phyloP scores from a whole-genome alignment of 2,888 invertebrate genomes.

The Tholera decimalis region DNA sequence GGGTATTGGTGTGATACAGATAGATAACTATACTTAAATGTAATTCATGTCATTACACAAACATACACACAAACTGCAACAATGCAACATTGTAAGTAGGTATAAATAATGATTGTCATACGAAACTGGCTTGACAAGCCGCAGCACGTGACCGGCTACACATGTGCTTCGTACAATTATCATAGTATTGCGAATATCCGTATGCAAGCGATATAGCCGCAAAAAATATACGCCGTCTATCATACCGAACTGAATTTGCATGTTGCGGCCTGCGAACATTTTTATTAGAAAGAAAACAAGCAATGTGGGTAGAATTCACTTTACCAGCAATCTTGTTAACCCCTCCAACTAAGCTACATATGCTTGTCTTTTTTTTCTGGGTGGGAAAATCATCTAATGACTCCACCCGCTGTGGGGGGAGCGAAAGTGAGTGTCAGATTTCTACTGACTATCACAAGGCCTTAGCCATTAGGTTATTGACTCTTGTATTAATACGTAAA shows the following conservation, averaged over 20 bases:
- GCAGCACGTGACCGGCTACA: conserved; percentile 50
- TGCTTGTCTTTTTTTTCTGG: too few relatives aligned
- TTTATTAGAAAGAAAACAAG: too few relatives aligned
- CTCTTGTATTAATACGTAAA: too few relatives aligned
- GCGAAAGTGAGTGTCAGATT: too few relatives aligned
- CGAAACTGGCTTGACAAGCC: conserved; percentile 18
- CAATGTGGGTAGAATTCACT: too few relatives aligned
- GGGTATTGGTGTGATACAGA: too few relatives aligned
- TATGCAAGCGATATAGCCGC: conserved; percentile 40
- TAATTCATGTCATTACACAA: neutral
- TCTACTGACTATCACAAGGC: too few relatives aligned
- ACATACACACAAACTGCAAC: neutral
- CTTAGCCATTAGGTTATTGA: too few relatives aligned
- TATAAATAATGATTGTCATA: conserved; percentile 4
- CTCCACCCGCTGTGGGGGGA: too few relatives aligned
- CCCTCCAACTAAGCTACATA: too few relatives aligned
- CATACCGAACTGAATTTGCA: conserved; percentile 32
- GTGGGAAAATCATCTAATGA: too few relatives aligned
- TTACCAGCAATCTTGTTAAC: too few relatives aligned
- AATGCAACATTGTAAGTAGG: neutral
- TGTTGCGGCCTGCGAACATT: neutral
- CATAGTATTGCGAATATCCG: conserved; percentile 39
- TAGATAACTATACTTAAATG: neutral
- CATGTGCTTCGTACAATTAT: conserved; percentile 51
- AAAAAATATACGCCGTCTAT: conserved; percentile 37